Evolutionary conservation across 2,797 vertebrate genomes (phyloP), one percentile per base, ranked within the genome.

Genomic region (Coregonus ussuriensis): DNA sequence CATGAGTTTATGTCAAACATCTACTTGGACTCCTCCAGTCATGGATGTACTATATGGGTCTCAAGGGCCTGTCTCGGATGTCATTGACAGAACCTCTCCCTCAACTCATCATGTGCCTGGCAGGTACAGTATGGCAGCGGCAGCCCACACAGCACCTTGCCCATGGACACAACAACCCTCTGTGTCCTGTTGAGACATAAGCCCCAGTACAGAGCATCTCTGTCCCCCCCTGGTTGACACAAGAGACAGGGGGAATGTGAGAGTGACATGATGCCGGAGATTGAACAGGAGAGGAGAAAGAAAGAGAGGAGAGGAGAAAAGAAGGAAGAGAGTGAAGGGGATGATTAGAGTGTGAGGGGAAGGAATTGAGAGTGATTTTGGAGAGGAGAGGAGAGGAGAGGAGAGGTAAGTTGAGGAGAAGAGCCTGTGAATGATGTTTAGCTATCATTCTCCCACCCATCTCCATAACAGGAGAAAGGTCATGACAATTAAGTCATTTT

Each of bases 401-500:
- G 29, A 66, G 63, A 33, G 59, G 5, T 35, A 29, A 25, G 14
- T 25, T 15, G 65, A 67, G 63, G 63, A 16, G 63, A 66, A 16
- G 29, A 67, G 13, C 4, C 29, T 13, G 29, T 25, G 29, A 67
- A 25, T 63, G 59, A 63, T 9, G 29, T 63, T 63, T 63, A 63
- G 21, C 21, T 63, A 63, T 63, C 59, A 29, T 63, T 63, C 21
- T 9, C 59, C 21, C 21, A 63, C 59, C 59, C n/a, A 62, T 62
- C 56, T 63, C 25, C 59, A 9, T 63, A 63, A 63, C 59, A 63
- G 59, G 59, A 63, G 21, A 63, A 63, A 63, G 59, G 21, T 63
- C 59, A 25, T 9, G n/a, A 63, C 7, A 13, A 63, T 47, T 47
- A 47, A 47, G 41, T 13, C 3, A 63, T 29, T 63, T 63, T 25